A percentile compares a stretch with the other conserved stretches of the same genome.
Conservation (phyloP, 2,113 vertebrate species). For the Cynoglossus semilaevis region DNA sequence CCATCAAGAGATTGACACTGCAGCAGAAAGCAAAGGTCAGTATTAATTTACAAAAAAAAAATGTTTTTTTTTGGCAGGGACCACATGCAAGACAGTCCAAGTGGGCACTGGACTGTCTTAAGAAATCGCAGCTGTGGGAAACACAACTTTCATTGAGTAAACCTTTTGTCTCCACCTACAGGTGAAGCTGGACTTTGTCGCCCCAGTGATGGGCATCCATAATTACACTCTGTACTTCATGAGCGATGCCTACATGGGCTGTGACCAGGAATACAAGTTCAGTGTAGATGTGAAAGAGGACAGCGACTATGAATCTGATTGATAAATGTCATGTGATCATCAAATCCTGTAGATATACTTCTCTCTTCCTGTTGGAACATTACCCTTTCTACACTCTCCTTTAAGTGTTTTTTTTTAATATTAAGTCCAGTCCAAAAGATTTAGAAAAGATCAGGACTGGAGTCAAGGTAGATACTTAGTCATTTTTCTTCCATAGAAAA, state of each 20-base stretch:
- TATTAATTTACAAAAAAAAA: neutral
- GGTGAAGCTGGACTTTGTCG: constrained; percentile 97
- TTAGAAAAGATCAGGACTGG: too few species aligned
- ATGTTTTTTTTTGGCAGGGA: too few species aligned
- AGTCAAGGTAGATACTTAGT: too few species aligned
- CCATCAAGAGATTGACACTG: constrained; percentile 93
- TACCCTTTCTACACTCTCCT: too few species aligned
- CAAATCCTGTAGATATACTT: too few species aligned
- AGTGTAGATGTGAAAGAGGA: constrained; percentile 94
- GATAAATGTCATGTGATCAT: too few species aligned
- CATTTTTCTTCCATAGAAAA: too few species aligned
- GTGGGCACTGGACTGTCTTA: too few species aligned
- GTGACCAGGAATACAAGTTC: constrained; percentile 99
- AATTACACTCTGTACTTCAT: constrained; percentile 98
- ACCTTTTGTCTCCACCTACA: constrained; percentile 34
- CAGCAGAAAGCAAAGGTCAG: constrained; percentile 96
- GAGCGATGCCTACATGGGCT: constrained; percentile 99
- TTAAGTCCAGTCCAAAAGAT: too few species aligned
- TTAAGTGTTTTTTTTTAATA: too few species aligned
- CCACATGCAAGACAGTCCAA: too few species aligned
- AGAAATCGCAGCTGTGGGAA: neutral
- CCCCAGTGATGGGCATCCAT: constrained; percentile 87
- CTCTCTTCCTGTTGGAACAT: too few species aligned
- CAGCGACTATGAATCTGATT: constrained; percentile 89
- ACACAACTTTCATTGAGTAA: neutral